Evolutionary conservation across 2,113 vertebrate species (phyloP).

Genomic region (Artemisiospiza belli): DNA sequence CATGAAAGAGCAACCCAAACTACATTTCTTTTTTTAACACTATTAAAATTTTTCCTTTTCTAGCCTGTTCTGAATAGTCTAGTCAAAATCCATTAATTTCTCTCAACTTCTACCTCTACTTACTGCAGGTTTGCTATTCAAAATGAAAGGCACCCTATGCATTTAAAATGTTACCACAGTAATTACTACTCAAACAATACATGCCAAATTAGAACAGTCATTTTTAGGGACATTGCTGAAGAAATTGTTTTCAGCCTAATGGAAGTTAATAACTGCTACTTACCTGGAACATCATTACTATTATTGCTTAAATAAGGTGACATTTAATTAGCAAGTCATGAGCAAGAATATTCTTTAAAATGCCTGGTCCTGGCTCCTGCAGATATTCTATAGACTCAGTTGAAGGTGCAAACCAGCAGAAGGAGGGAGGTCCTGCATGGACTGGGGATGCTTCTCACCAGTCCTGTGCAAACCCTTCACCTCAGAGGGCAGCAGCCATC

Average conservation of each 20-base stretch:
- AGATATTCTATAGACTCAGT: not conserved
- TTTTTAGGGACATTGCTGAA: not conserved
- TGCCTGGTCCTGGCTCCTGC: not conserved
- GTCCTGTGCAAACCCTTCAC: not conserved
- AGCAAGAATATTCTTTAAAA: not conserved
- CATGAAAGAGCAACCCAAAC: not conserved
- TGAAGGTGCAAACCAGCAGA: not conserved
- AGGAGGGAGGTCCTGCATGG: not conserved
- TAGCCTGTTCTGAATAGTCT: not conserved
- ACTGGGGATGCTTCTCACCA: accelerated
- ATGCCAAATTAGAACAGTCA: slow-evolving; percentile 10
- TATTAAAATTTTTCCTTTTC: not conserved
- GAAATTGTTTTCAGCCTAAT: slow-evolving; percentile 42
- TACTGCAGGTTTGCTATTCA: not conserved
- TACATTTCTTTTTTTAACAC: not conserved
- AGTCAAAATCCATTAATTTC: slow-evolving; percentile 1
- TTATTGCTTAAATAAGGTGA: not conserved
- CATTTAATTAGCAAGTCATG: not conserved
- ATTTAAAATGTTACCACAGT: slow-evolving; percentile 12
- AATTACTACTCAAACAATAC: slow-evolving; percentile 3
- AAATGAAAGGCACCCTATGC: not conserved
- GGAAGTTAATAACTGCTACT: not conserved
- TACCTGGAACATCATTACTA: not conserved
- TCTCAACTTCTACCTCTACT: not conserved
- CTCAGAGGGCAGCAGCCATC: not conserved